Conservation (phyloP, 2,797 vertebrate genomes). For the Tragelaphus oryx region DNA sequence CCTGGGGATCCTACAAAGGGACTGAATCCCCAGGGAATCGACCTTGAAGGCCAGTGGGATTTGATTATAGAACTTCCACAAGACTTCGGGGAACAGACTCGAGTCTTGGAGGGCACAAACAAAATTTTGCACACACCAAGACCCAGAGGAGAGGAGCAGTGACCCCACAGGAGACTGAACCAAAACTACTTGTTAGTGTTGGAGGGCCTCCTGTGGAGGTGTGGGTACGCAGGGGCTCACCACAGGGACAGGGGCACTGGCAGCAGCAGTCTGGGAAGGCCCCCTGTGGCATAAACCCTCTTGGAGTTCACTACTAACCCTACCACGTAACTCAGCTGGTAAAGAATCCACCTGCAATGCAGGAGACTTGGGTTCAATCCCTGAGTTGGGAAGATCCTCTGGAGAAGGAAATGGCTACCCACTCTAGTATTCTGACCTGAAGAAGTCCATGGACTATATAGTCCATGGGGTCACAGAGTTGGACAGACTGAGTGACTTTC, state of each 20-base stretch:
- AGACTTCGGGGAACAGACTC: background rate
- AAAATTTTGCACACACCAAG: background rate
- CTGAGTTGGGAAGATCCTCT: background rate
- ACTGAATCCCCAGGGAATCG: background rate
- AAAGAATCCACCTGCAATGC: background rate
- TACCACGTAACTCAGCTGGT: background rate
- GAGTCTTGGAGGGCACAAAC: background rate
- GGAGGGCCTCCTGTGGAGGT: background rate
- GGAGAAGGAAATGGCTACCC: background rate
- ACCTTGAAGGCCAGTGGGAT: background rate
- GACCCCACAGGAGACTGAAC: background rate
- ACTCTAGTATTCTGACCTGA: background rate
- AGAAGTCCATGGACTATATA: background rate
- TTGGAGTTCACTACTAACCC: background rate
- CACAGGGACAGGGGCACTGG: background rate
- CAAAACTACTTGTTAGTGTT: background rate
- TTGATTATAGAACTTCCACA: background rate
- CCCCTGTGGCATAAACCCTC: background rate
- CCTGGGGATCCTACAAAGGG: background rate
- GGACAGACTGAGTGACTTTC: background rate
- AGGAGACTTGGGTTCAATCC: background rate
- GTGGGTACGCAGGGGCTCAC: background rate
- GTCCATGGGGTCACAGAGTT: too few species aligned
- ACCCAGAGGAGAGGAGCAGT: background rate
- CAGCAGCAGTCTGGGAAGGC: background rate